phyloP scores from a whole-genome alignment of 2,113 vertebrate species.

The Lepus europaeus region DNA sequence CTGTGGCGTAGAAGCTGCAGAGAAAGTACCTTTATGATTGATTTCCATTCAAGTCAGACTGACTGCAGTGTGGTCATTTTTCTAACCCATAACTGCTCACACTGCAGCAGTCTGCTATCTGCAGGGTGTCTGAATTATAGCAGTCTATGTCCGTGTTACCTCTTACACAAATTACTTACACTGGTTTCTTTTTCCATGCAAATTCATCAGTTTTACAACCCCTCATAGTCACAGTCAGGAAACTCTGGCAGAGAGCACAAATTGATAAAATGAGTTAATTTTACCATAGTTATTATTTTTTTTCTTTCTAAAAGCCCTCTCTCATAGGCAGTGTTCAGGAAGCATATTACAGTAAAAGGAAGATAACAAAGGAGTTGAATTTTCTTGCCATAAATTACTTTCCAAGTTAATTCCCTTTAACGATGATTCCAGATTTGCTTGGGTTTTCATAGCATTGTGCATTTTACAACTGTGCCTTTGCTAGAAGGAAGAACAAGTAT shows the following conservation, averaged over 20 bases:
- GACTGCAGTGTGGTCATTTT: slow-evolving; percentile 94
- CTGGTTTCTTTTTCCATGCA: slow-evolving; percentile 93
- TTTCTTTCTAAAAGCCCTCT: slow-evolving; percentile 82
- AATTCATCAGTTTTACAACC: slow-evolving; percentile 92
- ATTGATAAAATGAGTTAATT: slow-evolving; percentile 91
- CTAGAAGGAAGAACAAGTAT: slow-evolving; percentile 76
- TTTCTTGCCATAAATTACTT: slow-evolving; percentile 87
- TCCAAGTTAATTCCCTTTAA: slow-evolving; percentile 86
- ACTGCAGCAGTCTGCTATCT: slow-evolving; percentile 89
- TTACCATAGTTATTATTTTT: slow-evolving; percentile 85
- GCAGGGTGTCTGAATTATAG: slow-evolving; percentile 92
- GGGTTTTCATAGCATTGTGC: slow-evolving; percentile 80
- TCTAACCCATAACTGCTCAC: slow-evolving; percentile 90
- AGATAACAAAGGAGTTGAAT: slow-evolving; percentile 85
- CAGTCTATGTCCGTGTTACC: slow-evolving; percentile 90
- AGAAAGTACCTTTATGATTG: slow-evolving; percentile 93
- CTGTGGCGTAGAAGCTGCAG: slow-evolving; percentile 89
- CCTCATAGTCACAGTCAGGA: slow-evolving; percentile 90
- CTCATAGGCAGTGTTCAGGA: slow-evolving; percentile 82
- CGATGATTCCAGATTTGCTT: slow-evolving; percentile 85
- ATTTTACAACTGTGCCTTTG: slow-evolving; percentile 81
- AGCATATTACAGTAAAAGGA: slow-evolving; percentile 83
- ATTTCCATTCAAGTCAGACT: slow-evolving; percentile 94
- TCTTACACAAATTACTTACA: slow-evolving; percentile 94
- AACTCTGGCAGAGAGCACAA: slow-evolving; percentile 88